Conservation (phyloP, 2,797 vertebrate genomes). For the Galago senegalensis region DNA sequence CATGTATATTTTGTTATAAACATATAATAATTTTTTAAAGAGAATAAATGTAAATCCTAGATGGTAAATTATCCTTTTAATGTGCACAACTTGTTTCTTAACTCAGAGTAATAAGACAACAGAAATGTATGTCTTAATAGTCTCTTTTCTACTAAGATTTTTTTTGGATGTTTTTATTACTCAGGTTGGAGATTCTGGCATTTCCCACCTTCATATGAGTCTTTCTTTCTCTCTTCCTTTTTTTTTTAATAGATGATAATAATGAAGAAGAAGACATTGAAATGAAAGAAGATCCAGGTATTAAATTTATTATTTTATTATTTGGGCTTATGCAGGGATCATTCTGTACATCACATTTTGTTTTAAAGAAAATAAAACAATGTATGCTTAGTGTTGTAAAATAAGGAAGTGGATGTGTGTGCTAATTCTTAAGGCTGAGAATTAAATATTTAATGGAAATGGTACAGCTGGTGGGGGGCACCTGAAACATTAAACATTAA, state of each 20-base stretch:
- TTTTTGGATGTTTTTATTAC: background rate
- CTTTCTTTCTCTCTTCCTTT: conserved; percentile 42
- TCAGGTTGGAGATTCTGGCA: background rate
- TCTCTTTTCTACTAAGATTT: background rate
- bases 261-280: conserved; percentile 84
- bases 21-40: background rate
- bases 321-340: background rate
- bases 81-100: background rate
- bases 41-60: background rate
- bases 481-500: background rate
- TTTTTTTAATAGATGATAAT: conserved; percentile 83
- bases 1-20: background rate
- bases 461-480: too few relatives aligned
- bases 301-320: conserved; percentile 74
- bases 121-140: background rate
- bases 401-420: background rate
- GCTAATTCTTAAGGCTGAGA: conserved; percentile 18
- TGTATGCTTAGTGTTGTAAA: conserved; percentile 9
- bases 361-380: conserved; percentile 56
- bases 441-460: too few relatives aligned
- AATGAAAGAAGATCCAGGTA: conserved; percentile 87
- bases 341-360: background rate
- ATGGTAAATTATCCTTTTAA: background rate
- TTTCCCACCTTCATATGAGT: conserved; percentile 35
- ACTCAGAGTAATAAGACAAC: background rate